Evolutionary conservation across 2,888 invertebrate species (phyloP).

Genomic region (Phortica magna): DNA sequence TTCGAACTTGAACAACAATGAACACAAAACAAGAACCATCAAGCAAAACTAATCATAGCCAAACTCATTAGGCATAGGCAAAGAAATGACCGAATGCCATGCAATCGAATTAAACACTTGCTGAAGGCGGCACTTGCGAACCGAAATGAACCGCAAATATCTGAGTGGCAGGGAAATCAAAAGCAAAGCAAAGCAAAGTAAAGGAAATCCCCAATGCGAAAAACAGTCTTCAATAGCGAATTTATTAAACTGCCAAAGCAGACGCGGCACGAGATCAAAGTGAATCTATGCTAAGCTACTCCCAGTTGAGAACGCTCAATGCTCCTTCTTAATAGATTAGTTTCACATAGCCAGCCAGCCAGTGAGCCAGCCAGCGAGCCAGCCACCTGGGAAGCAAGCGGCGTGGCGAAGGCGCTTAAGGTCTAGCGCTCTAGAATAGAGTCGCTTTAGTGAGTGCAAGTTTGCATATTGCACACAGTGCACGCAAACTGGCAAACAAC

Average conservation of each 20-base stretch:
- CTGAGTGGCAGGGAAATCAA: constrained; percentile 53
- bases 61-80: constrained; percentile 68
- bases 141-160: constrained; percentile 12
- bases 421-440: constrained; percentile 52
- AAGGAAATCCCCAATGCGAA: constrained; percentile 61
- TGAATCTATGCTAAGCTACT: constrained; percentile 57
- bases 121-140: constrained; percentile 51
- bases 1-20: not conserved
- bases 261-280: constrained; percentile 71
- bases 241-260: constrained; percentile 64
- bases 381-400: not conserved
- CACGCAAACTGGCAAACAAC: constrained; percentile 57
- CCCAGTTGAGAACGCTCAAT: not conserved
- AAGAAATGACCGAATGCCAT: constrained; percentile 57
- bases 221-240: constrained; percentile 68
- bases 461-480: constrained; percentile 66
- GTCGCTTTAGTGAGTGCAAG: constrained; percentile 42
- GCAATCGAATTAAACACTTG: constrained; percentile 71
- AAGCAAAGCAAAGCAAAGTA: no score
- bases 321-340: constrained; percentile 68
- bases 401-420: constrained; percentile 36
- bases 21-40: constrained; percentile 44
- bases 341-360: constrained; percentile 66
- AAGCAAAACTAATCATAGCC: constrained; percentile 64
- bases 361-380: not conserved